Evolutionary conservation across 2,113 vertebrate genomes (phyloP), one percentile per base, ranked within the genome.

Genomic region (Entelurus aequoreus): DNA sequence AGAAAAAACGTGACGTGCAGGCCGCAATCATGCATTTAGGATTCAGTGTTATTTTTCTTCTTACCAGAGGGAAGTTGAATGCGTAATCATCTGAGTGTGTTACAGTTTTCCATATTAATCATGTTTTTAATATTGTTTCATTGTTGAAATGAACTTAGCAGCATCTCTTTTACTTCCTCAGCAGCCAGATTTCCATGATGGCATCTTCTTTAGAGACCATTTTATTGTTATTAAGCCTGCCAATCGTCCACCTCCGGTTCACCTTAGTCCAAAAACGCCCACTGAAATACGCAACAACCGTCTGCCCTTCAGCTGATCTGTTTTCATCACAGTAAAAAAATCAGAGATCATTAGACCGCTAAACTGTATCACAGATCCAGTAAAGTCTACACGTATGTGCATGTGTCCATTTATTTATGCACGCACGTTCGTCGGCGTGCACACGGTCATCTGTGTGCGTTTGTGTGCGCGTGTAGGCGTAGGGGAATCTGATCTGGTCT

Each of bases 311-410:
- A 84, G 79, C 84, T 84, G 85, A 87, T 84, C 79, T 68, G 79
- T 80, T 86, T 81, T 86, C 83, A 85, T 81, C 79, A 71, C 85
- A 80, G 79, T 82, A 69, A 86, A 87, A 86, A 87, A 86, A 53
- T 69, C 84, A 81, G 84, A 78, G 80, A 78, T 87, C 85, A 87
- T 88, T 87, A 87, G 76, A 77, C 75, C 69, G 50, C 78, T 88
- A 86, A 87, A 69, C 82, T 88, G 69, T 80, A 82, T 77, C 70
- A 66, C 85, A 87, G 87, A 86, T 60, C 77, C 67, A 35, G 48
- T 74, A 42, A 6, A 14, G 66, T 52, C 74, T 53, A 71, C 75
- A 62, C 58, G 36, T 38, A 54, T 64, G 63, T 68, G 70, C 72
- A 68, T 63, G 60, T 36, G 48, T 75, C 73, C 79, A 68, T 79